Evolutionary conservation across 2,888 invertebrate species (phyloP), one percentile per base, ranked within the genome.

Genomic region (Torymus aiolomorphi): DNA sequence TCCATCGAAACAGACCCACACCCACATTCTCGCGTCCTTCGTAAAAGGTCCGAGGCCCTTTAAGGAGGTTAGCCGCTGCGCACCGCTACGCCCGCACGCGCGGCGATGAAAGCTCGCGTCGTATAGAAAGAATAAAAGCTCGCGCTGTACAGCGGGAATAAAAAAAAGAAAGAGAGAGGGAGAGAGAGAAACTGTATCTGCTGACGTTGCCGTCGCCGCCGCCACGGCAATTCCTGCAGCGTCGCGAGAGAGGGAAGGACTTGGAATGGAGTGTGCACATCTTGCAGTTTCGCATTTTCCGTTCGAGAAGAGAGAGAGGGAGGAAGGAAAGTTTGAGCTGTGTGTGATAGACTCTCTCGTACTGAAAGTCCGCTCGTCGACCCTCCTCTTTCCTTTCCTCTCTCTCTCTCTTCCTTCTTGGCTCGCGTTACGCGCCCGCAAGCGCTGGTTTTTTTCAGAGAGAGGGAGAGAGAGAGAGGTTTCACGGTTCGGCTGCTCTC

Each of bases 271-370:
- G 76, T 82, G 79, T 85, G 84, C 84, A 82, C 84, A 86, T 87
- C 87, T 86, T 86, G 86, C 86, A 87, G 84, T 86, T 87, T 88
- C 84, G 83, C 82, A 85, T 86, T 86, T 86, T 85, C 13, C 1
- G 59, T 5, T 20, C 24, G 20, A 67, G 10, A 18, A 14, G 76
- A 77, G 75, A 71, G 78, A 76, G 73, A 24, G 59, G 75, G 80
- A 65, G 56, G 18, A 14, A 57, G 59, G 16, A 14, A 51, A n/a
- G 20, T 61, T 12, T 16, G 16, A 13, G 61, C 12, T 42, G 42
- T 42, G 8, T 42, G 42, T 42, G 42, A 42, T 42, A 42, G 42
- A 42, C 42, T 42, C 42, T 42, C 8, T 42, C 8, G 8, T 1
- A 8, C 8, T 42, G 42, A 42, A 42, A 42, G 42, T 42, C 42